Conservation (phyloP, 1,140 invertebrate genomes). For the Cherax destructor region DNA sequence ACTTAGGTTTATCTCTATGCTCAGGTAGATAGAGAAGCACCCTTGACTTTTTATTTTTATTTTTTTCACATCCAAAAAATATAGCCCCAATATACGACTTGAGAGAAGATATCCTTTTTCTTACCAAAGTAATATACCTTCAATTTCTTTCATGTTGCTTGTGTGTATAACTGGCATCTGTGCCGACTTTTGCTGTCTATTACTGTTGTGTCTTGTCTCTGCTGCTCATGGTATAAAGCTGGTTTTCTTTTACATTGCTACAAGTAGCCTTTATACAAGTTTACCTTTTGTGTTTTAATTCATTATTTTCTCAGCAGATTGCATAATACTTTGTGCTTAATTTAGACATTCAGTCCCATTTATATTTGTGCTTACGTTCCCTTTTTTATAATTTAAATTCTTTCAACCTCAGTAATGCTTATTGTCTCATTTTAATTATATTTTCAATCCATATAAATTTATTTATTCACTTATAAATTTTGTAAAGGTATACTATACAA, state of each 20-base stretch:
- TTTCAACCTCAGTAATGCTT: neutral
- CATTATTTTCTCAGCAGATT: neutral
- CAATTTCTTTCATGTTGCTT: constrained; percentile 37
- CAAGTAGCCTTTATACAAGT: neutral
- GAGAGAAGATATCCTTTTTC: constrained; percentile 7
- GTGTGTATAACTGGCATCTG: constrained; percentile 47
- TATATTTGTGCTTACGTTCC: neutral
- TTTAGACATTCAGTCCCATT: neutral
- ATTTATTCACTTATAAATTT: too few species aligned
- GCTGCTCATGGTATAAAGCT: constrained; percentile 1
- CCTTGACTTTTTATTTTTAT: constrained; percentile 16
- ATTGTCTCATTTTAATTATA: neutral
- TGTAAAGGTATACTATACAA: neutral
- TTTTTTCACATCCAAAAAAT: constrained; percentile 28
- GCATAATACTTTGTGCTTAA: neutral
- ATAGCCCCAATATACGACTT: constrained; percentile 16
- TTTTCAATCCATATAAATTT: neutral
- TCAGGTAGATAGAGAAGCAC: constrained; percentile 59
- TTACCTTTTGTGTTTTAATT: neutral
- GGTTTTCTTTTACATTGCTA: neutral
- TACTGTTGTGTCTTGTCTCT: neutral
- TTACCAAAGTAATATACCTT: constrained; percentile 15
- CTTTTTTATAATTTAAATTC: neutral
- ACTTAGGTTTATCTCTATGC: constrained; percentile 50
- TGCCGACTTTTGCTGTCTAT: constrained; percentile 21